phyloP scores from a whole-genome alignment of 2,113 vertebrate genomes.

The Delphinapterus leucas region DNA sequence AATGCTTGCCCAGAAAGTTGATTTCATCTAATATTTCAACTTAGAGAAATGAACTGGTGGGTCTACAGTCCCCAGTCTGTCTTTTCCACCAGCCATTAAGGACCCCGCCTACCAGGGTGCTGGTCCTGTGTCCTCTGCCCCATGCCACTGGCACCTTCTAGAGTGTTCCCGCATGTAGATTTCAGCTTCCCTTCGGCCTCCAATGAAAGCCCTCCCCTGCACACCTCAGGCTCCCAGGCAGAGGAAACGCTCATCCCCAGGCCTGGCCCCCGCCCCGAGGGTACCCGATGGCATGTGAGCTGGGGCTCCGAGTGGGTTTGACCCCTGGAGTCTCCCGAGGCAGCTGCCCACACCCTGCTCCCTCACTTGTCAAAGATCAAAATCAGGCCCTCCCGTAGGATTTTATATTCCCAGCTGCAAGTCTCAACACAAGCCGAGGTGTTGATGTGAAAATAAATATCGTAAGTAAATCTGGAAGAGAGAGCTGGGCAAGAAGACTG shows the following conservation, averaged over 20 bases:
- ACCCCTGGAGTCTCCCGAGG: background rate
- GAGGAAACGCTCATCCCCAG: background rate
- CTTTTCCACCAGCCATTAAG: background rate
- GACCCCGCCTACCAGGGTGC: background rate
- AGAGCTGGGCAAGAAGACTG: accelerated
- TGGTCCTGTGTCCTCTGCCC: accelerated
- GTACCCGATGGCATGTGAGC: background rate
- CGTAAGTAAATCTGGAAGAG: background rate
- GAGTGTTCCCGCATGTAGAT: accelerated
- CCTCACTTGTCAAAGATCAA: background rate
- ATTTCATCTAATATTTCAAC: background rate
- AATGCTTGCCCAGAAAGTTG: background rate
- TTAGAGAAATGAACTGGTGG: accelerated
- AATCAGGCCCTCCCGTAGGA: background rate
- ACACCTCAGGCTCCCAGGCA: background rate
- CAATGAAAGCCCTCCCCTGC: background rate
- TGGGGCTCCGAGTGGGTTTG: background rate
- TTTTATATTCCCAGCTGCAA: background rate
- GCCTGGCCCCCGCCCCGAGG: background rate
- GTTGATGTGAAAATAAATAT: background rate
- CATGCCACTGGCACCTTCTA: accelerated
- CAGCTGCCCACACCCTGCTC: background rate
- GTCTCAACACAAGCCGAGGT: background rate
- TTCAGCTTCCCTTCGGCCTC: background rate
- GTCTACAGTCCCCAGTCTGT: background rate